phyloP scores from a whole-genome alignment of 1,140 invertebrate genomes.

The Mactra quadrangularis region DNA sequence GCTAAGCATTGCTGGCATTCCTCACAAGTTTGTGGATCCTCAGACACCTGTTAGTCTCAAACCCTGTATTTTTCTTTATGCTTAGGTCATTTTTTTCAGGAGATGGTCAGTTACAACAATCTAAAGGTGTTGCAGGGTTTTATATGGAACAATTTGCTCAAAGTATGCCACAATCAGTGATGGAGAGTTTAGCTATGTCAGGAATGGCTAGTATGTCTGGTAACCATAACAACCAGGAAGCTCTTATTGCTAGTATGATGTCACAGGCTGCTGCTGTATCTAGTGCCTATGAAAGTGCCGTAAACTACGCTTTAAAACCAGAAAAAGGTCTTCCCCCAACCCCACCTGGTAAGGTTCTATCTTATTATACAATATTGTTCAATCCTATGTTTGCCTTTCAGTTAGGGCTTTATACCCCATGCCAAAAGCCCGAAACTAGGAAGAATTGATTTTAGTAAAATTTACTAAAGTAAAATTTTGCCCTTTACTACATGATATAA shows the following conservation, averaged over 20 bases:
- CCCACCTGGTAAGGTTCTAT: slow-evolving; percentile 70
- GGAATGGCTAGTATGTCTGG: slow-evolving; percentile 50
- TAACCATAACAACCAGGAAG: slow-evolving; percentile 15
- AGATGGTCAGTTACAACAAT: slow-evolving; percentile 15
- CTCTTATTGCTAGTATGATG: slow-evolving; percentile 46
- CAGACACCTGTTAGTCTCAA: no score
- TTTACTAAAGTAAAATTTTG: no score
- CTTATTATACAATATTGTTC: no score
- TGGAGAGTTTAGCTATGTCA: slow-evolving; percentile 38
- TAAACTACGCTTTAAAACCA: slow-evolving; percentile 67
- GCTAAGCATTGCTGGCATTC: no score
- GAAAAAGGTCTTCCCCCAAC: slow-evolving; percentile 70
- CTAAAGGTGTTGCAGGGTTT: slow-evolving; percentile 61
- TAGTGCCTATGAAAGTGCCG: slow-evolving; percentile 55
- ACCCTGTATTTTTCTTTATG: no score
- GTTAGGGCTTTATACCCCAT: no score
- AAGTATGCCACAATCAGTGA: background rate
- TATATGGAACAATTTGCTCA: slow-evolving; percentile 65
- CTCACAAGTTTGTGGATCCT: no score
- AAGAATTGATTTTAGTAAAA: no score
- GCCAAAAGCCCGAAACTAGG: no score
- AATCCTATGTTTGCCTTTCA: no score
- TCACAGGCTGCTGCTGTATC: slow-evolving; percentile 58
- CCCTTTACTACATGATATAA: no score
- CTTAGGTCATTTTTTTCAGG: no score